Conservation (phyloP, 2,888 invertebrate genomes). For the Sarcophaga carnaria region DNA sequence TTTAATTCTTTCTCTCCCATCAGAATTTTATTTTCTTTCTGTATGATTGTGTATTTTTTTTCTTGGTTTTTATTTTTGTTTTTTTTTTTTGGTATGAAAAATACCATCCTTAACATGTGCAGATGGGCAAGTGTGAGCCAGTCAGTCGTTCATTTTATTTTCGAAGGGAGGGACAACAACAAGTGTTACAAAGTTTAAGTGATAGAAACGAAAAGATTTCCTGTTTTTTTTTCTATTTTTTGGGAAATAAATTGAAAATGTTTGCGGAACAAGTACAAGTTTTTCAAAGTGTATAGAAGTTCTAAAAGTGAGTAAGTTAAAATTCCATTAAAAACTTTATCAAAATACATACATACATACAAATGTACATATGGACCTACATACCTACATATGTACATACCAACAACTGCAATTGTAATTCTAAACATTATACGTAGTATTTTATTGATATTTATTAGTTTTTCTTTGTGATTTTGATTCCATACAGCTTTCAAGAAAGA, state of each 20-base stretch:
- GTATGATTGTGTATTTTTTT: not conserved
- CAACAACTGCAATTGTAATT: conserved; percentile 1
- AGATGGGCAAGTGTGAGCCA: conserved; percentile 26
- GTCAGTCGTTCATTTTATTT: not conserved
- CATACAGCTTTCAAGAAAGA: not conserved
- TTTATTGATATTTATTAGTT: not conserved
- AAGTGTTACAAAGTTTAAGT: conserved; percentile 57
- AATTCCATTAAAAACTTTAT: conserved; percentile 54
- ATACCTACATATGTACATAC: not conserved
- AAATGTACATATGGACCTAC: not conserved
- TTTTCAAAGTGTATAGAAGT: conserved; percentile 23
- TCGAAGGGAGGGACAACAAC: conserved; percentile 2
- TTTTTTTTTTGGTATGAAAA: not conserved
- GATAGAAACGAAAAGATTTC: conserved; percentile 42
- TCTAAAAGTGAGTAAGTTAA: conserved; percentile 51
- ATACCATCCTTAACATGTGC: conserved; percentile 22
- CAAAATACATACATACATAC: conserved; percentile 2
- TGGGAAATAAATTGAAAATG: conserved; percentile 56
- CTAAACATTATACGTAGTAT: not conserved
- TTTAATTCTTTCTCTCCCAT: too few species aligned
- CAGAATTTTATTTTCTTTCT: not conserved
- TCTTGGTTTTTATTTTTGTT: not conserved
- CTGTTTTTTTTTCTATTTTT: conserved; percentile 32
- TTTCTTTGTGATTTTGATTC: not conserved
- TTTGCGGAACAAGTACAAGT: conserved; percentile 24